phyloP scores from a whole-genome alignment of 2,888 invertebrate genomes.

The Erebia epiphron region DNA sequence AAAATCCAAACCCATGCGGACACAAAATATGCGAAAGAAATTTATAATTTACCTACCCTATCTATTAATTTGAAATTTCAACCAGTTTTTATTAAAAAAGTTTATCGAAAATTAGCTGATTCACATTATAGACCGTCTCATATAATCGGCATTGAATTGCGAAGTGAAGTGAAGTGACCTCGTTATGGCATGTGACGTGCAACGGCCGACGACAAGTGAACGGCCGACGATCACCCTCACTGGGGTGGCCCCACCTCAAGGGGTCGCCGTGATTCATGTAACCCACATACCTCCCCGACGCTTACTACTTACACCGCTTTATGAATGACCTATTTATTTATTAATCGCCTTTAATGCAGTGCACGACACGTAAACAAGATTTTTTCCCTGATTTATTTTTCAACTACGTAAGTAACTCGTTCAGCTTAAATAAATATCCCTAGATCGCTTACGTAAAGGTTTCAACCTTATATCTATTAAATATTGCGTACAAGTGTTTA shows the following conservation, averaged over 20 bases:
- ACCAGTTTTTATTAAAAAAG: too few relatives aligned
- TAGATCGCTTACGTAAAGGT: too few relatives aligned
- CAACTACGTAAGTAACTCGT: too few relatives aligned
- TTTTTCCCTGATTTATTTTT: not conserved
- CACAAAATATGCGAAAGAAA: too few relatives aligned
- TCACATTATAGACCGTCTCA: not conserved
- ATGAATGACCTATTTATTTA: conserved; percentile 9
- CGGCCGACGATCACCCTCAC: conserved; percentile 25
- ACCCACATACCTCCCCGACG: conserved; percentile 13
- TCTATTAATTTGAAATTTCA: too few relatives aligned
- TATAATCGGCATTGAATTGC: conserved; percentile 27
- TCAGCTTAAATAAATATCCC: too few relatives aligned
- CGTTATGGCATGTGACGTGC: conserved; percentile 17
- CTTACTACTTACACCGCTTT: conserved; percentile 1
- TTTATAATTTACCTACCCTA: too few relatives aligned
- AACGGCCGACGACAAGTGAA: conserved; percentile 32
- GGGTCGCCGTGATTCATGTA: conserved; percentile 27
- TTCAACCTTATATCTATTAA: too few relatives aligned
- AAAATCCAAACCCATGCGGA: too few relatives aligned
- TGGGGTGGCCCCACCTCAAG: conserved; percentile 4
- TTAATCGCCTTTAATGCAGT: not conserved
- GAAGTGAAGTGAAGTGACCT: conserved; percentile 32
- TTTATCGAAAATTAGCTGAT: not conserved
- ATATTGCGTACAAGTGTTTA: too few relatives aligned
- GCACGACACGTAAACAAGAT: not conserved